A percentile compares a stretch with the other conserved stretches of the same genome.
phyloP scores from a whole-genome alignment of 2,113 vertebrate genomes.

The Girardinichthys multiradiatus region DNA sequence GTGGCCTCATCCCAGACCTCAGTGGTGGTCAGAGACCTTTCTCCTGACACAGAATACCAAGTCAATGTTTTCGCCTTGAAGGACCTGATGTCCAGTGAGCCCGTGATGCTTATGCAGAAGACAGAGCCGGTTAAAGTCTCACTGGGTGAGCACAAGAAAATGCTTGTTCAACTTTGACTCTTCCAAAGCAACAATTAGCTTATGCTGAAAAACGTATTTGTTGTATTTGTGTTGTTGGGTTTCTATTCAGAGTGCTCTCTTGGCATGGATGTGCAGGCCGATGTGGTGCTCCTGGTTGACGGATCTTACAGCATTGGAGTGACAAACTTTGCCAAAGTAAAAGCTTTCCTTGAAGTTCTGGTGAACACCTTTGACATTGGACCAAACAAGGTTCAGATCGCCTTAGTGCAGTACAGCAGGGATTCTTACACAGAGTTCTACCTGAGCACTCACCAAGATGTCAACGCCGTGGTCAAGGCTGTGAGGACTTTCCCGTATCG shows the following conservation, averaged over 20 bases:
- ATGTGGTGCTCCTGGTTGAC: conserved; percentile 96
- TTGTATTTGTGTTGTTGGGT: neutral
- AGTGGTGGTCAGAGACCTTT: conserved; percentile 86
- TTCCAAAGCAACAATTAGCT: neutral
- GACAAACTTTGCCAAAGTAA: conserved; percentile 96
- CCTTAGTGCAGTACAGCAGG: conserved; percentile 97
- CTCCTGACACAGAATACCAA: conserved; percentile 90
- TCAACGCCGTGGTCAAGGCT: conserved; percentile 87
- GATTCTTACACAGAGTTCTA: conserved; percentile 95
- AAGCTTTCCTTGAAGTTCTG: conserved; percentile 94
- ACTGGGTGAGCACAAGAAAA: conserved; percentile 83
- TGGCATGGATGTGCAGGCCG: conserved; percentile 93
- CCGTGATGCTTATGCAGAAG: conserved; percentile 85
- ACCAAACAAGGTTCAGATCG: conserved; percentile 91
- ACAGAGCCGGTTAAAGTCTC: conserved; percentile 89
- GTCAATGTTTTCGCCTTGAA: conserved; percentile 89
- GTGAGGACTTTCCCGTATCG: conserved; percentile 95
- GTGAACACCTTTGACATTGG: conserved; percentile 95
- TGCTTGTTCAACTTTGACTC: neutral
- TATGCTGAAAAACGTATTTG: neutral
- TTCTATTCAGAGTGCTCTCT: conserved; percentile 89
- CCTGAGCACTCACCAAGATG: conserved; percentile 88
- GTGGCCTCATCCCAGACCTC: conserved; percentile 83
- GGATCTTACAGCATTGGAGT: conserved; percentile 98
- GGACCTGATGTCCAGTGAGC: conserved; percentile 88